These are phyloP conservation scores for Archips xylosteana DNA, from an alignment of 2,888 invertebrate genomes.

Conservation along the genomic window DNA sequence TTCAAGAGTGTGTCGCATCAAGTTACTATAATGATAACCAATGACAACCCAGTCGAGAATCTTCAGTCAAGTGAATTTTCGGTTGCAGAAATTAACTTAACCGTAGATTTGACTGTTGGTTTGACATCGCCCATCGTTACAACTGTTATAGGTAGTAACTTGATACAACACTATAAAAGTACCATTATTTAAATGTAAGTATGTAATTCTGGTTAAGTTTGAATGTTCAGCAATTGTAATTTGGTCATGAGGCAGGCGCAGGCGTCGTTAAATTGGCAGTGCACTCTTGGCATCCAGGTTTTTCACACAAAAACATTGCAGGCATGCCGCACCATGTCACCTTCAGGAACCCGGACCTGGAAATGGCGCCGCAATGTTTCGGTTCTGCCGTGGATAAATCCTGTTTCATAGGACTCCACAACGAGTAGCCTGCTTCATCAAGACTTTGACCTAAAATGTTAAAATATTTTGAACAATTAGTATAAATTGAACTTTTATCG, in stretches of 20 bases:
- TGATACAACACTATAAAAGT: neutral
- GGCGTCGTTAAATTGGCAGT: neutral
- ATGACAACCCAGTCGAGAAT: no score
- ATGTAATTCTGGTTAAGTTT: constrained; percentile 13
- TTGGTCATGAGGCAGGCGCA: neutral
- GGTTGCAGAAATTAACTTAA: no score
- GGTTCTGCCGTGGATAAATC: constrained; percentile 43
- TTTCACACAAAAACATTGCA: constrained; percentile 66
- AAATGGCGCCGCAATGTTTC: constrained; percentile 61
- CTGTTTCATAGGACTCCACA: constrained; percentile 58
- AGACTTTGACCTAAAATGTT: constrained; percentile 55
- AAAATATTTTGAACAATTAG: neutral
- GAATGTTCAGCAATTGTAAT: neutral
- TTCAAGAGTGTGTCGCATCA: no score
- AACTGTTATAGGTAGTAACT: no score
- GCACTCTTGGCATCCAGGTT: constrained; percentile 21
- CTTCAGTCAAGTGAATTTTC: no score
- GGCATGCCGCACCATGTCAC: constrained; percentile 55
- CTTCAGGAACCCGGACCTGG: constrained; percentile 59
- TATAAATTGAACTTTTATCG: neutral
- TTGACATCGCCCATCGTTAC: no score
- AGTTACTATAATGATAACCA: no score
- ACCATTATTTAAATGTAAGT: neutral
- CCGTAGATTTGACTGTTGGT: no score
- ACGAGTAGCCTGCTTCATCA: constrained; percentile 59